Percentiles rank a stretch among this genome's conserved stretches.
Conservation (phyloP, 2,888 invertebrate genomes). For the Apodemia duryi region DNA sequence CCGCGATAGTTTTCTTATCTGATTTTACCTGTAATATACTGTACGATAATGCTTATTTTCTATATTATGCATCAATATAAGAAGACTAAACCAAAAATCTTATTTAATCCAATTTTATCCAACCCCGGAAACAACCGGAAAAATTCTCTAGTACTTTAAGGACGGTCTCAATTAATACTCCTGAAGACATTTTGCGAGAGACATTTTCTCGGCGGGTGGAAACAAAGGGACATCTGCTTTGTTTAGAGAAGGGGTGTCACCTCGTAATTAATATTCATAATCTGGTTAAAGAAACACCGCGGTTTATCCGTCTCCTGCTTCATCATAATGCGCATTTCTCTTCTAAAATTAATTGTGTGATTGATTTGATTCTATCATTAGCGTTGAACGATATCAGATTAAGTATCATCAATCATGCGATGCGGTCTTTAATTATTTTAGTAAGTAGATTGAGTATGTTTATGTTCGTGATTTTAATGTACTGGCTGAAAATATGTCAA, state of each 20-base stretch:
- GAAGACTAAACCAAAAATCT: no score
- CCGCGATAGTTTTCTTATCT: no score
- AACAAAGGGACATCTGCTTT: neutral
- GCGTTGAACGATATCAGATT: conserved; percentile 6
- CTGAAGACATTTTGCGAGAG: conserved; percentile 2
- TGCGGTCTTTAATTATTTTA: neutral
- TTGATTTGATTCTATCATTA: conserved; percentile 19
- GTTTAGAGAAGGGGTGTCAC: conserved; percentile 18
- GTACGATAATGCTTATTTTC: no score
- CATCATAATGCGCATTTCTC: conserved; percentile 30
- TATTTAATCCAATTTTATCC: neutral
- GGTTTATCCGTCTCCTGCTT: conserved; percentile 22
- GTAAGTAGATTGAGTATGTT: neutral
- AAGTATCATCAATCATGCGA: neutral
- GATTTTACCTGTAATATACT: no score
- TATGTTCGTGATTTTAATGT: neutral
- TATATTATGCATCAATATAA: no score
- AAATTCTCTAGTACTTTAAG: neutral
- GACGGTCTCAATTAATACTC: neutral
- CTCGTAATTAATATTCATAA: conserved; percentile 54
- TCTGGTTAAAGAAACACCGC: conserved; percentile 44
- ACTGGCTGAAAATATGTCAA: neutral
- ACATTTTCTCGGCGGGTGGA: neutral
- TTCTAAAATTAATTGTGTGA: conserved; percentile 25
- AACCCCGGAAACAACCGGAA: neutral